Percentiles rank a stretch among this genome's conserved stretches.
phyloP scores from a whole-genome alignment of 2,113 vertebrate genomes.

The Cryptotis parvus region DNA sequence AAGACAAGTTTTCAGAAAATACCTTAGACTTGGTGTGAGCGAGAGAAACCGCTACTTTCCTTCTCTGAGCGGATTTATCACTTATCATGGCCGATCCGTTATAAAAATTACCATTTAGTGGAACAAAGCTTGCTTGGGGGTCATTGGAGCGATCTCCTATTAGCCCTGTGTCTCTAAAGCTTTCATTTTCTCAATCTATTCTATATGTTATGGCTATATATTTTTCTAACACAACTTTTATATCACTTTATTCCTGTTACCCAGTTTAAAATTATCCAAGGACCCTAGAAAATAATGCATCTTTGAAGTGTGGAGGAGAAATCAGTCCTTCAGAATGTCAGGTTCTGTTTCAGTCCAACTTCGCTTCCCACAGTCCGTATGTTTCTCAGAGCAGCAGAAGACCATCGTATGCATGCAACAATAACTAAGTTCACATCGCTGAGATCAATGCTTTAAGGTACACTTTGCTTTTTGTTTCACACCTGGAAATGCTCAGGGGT shows the following conservation, averaged over 20 bases:
- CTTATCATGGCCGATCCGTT: neutral
- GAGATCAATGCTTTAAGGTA: neutral
- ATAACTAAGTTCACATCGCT: neutral
- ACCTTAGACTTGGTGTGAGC: constrained; percentile 4
- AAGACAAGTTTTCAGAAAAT: constrained; percentile 52
- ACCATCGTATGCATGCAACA: neutral
- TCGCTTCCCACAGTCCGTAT: too few species aligned
- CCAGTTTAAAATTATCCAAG: constrained; percentile 8
- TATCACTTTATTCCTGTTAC: neutral
- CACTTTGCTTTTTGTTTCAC: too few species aligned
- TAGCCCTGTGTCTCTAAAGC: neutral
- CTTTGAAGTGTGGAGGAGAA: neutral
- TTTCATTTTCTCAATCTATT: neutral
- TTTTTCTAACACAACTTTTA: neutral
- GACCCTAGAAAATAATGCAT: neutral
- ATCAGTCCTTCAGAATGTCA: neutral
- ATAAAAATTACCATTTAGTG: neutral
- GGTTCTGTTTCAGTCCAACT: too few species aligned
- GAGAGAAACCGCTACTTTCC: constrained; percentile 44
- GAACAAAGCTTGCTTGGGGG: neutral
- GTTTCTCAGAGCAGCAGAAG: neutral
- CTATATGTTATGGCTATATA: neutral
- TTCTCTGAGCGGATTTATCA: constrained; percentile 40
- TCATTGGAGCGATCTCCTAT: neutral
- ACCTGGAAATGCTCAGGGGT: too few species aligned